Percentiles rank a stretch among this genome's conserved stretches.
These are phyloP conservation scores for Leuciscus waleckii DNA, from an alignment of 2,797 vertebrate genomes.

Conservation along the genomic window DNA sequence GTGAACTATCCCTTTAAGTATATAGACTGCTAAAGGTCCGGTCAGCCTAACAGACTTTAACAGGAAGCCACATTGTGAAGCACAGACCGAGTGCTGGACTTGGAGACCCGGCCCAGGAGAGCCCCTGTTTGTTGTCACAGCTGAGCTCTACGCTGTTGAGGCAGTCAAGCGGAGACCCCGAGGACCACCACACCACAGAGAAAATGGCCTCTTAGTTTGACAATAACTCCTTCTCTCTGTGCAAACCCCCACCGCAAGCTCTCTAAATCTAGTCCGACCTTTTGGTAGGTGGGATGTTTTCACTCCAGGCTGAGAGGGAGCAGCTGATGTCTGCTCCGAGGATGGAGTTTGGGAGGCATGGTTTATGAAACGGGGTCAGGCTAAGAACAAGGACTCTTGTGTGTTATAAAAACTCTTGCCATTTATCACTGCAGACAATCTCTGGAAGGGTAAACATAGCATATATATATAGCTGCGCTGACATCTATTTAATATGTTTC, in stretches of 20 bases:
- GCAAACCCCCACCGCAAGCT: conserved; percentile 34
- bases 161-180: conserved; percentile 30
- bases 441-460: conserved; percentile 2
- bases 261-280: conserved; percentile 13
- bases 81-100: not conserved
- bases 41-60: not conserved
- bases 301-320: conserved; percentile 54
- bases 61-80: conserved; percentile 40
- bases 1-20: not conserved
- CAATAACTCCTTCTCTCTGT: conserved; percentile 50
- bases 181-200: conserved; percentile 46
- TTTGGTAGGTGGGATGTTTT: conserved; percentile 54
- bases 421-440: conserved; percentile 45
- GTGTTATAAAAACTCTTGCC: conserved; percentile 38
- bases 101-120: conserved; percentile 18
- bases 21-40: conserved; percentile 10
- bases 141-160: conserved; percentile 43
- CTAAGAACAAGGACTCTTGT: conserved; percentile 54
- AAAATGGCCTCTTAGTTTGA: conserved; percentile 49
- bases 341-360: conserved; percentile 22
- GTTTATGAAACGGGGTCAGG: conserved; percentile 50
- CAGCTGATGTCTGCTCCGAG: conserved; percentile 52
- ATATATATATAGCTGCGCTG: not conserved
- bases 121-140: conserved; percentile 59
- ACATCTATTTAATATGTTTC: not conserved